These are phyloP conservation scores for Amphiprion ocellaris DNA, from an alignment of 2,113 vertebrate genomes.

Conservation along the genomic window DNA sequence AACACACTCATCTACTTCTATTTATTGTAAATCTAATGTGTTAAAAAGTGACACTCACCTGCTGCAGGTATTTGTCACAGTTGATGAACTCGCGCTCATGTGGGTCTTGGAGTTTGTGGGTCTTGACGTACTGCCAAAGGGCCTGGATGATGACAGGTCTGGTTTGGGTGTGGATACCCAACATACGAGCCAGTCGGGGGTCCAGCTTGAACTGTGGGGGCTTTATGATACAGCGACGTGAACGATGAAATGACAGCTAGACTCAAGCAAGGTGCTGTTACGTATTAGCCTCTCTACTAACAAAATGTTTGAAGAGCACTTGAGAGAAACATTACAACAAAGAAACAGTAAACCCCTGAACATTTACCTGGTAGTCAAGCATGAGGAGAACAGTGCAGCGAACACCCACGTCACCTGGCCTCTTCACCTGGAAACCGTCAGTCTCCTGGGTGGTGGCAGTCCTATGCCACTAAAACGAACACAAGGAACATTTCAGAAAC, in stretches of 20 bases:
- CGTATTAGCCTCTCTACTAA: not conserved
- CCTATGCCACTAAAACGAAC: constrained; percentile 92
- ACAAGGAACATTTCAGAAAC: not conserved
- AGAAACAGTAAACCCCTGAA: not conserved
- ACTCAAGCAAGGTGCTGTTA: not conserved
- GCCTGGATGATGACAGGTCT: constrained; percentile 98
- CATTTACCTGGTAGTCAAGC: constrained; percentile 96
- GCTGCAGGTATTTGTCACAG: constrained; percentile 98
- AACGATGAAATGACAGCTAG: not conserved
- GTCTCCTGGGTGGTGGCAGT: constrained; percentile 99
- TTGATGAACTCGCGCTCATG: constrained; percentile 99
- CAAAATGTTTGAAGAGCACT: not conserved
- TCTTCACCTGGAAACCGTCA: constrained; percentile 99
- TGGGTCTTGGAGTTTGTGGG: constrained; percentile 96
- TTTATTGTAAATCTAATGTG: not conserved
- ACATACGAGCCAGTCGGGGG: constrained; percentile 93
- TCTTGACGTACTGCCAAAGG: constrained; percentile 99
- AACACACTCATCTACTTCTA: no score
- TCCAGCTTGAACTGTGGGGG: constrained; percentile 98
- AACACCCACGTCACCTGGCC: constrained; percentile 96
- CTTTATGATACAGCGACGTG: constrained; percentile 70
- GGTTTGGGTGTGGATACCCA: constrained; percentile 98
- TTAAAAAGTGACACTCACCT: constrained; percentile 82
- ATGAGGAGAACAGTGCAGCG: constrained; percentile 98
- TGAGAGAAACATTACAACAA: not conserved